Percentiles rank a stretch among this genome's conserved stretches.
Conservation (phyloP, 1,140 invertebrate species). For the Dysdera silvatica region DNA sequence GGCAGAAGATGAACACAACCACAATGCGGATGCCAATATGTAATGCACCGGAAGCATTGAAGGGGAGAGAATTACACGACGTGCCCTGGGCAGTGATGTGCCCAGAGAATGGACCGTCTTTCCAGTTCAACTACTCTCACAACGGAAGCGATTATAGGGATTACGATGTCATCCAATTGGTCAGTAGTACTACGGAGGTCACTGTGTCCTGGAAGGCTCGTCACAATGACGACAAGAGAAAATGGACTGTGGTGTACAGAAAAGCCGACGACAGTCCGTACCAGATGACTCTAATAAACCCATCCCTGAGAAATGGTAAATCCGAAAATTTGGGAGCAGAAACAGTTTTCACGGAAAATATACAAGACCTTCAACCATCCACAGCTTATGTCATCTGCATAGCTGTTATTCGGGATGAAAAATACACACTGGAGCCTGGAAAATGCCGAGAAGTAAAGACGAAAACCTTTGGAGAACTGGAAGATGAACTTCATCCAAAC, state of each 20-base stretch:
- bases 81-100: slow-evolving; percentile 9
- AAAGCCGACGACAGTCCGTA: slow-evolving; percentile 9
- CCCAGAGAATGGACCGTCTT: not conserved
- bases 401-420: not conserved
- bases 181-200: not conserved
- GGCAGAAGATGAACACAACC: not conserved
- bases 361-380: not conserved
- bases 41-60: slow-evolving; percentile 5
- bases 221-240: not conserved
- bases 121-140: slow-evolving; percentile 8
- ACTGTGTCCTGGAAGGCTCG: slow-evolving; percentile 5
- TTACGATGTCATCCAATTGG: slow-evolving; percentile 1
- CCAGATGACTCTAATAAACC: slow-evolving; percentile 11
- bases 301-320: not conserved
- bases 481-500: too few relatives aligned
- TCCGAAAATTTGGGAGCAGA: not conserved
- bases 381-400: slow-evolving; percentile 18
- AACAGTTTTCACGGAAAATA: not conserved
- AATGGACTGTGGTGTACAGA: slow-evolving; percentile 14
- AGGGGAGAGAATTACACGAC: not conserved
- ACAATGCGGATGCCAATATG: slow-evolving; percentile 16
- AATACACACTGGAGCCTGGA: slow-evolving; percentile 6
- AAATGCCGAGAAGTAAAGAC: slow-evolving; percentile 9
- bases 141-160: slow-evolving; percentile 1
- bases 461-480: not conserved